phyloP scores from a whole-genome alignment of 2,113 vertebrate species.

The Morone chrysops region DNA sequence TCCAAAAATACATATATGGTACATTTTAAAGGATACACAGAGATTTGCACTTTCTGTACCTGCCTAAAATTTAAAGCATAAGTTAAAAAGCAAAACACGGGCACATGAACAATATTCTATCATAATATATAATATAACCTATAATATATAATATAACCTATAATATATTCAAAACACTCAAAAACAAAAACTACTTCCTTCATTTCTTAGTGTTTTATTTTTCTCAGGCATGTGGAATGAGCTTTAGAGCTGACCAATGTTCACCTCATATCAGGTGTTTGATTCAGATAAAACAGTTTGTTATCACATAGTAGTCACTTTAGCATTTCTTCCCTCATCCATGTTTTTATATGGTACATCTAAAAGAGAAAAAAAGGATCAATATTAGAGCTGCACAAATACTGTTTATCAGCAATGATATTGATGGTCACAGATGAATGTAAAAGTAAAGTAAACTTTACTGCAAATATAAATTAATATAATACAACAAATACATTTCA shows the following conservation, averaged over 20 bases:
- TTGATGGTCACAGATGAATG: neutral
- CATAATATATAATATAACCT: too few species aligned
- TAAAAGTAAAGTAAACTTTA: too few species aligned
- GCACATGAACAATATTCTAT: neutral
- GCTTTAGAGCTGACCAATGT: neutral
- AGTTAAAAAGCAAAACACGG: slow-evolving; percentile 56
- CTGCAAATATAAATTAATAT: too few species aligned
- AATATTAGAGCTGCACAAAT: neutral
- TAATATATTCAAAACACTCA: slow-evolving; percentile 29
- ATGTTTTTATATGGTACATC: slow-evolving; percentile 54
- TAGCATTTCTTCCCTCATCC: neutral
- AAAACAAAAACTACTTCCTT: neutral
- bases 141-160: slow-evolving; percentile 1
- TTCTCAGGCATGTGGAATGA: neutral
- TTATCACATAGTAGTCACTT: slow-evolving; percentile 40
- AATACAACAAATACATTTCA: too few species aligned
- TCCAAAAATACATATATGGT: slow-evolving; percentile 12
- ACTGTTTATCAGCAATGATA: neutral
- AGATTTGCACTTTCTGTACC: slow-evolving; percentile 17
- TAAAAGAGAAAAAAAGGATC: slow-evolving; percentile 28
- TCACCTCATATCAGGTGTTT: neutral
- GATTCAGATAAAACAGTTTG: neutral
- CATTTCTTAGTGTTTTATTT: slow-evolving; percentile 1
- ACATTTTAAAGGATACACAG: neutral
- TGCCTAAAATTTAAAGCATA: slow-evolving; percentile 42